A percentile compares a stretch with the other conserved stretches of the same genome.
Evolutionary conservation across 1,140 invertebrate genomes (phyloP).

Genomic region (Notospermus geniculatus): DNA sequence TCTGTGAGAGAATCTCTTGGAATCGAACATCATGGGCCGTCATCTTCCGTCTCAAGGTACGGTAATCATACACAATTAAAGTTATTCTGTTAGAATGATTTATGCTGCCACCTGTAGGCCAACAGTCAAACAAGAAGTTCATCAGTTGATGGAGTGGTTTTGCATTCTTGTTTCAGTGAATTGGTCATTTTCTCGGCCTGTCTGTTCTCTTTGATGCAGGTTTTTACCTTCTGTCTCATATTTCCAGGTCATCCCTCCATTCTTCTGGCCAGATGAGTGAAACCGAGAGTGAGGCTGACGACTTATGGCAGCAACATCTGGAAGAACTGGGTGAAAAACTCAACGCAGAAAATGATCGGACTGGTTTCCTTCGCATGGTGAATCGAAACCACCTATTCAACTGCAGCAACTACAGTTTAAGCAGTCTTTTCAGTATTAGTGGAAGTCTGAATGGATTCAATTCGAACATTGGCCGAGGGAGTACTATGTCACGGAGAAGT

Average conservation of each 20-base stretch:
- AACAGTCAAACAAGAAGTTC: too few species aligned
- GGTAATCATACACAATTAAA: too few species aligned
- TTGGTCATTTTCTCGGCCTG: too few species aligned
- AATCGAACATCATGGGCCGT: constrained; percentile 59
- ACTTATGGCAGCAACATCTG: constrained; percentile 61
- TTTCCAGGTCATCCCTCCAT: constrained; percentile 27
- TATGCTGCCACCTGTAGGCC: too few species aligned
- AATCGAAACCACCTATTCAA: constrained; percentile 81
- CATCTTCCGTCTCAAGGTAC: too few species aligned
- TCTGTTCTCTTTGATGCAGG: too few species aligned
- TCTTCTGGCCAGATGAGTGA: constrained; percentile 33
- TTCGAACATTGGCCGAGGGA: background rate
- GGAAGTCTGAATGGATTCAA: constrained; percentile 32
- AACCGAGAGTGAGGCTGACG: constrained; percentile 55
- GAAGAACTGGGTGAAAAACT: constrained; percentile 64
- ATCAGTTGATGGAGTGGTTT: too few species aligned
- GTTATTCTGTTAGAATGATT: too few species aligned
- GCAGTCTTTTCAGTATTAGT: constrained; percentile 69
- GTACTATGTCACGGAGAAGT: constrained; percentile 46
- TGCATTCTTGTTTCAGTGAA: too few species aligned
- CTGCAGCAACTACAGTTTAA: constrained; percentile 90
- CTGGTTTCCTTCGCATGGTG: constrained; percentile 70
- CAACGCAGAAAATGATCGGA: constrained; percentile 65
- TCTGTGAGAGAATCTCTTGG: constrained; percentile 71
- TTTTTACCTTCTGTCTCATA: too few species aligned